These are phyloP conservation scores for Gymnoscopelus braueri DNA, from an alignment of 2,797 vertebrate genomes.

Conservation along the genomic window DNA sequence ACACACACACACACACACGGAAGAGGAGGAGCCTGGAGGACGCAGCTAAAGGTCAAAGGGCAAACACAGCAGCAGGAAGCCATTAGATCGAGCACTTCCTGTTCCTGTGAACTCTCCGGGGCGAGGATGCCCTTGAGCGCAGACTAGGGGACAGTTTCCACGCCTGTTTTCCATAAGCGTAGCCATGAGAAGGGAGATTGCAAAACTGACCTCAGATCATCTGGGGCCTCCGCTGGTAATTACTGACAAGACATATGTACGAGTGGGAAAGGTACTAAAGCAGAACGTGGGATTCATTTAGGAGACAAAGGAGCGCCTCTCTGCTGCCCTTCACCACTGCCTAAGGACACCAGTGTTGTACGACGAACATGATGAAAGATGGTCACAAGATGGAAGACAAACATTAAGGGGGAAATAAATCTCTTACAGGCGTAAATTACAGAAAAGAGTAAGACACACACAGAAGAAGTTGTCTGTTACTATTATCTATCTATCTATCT, in stretches of 20 bases:
- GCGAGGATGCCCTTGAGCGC: neutral
- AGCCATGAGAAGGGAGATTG: neutral
- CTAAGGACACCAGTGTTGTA: neutral
- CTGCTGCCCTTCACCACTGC: neutral
- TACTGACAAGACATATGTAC: slow-evolving; percentile 19
- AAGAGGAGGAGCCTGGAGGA: neutral
- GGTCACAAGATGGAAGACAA: neutral
- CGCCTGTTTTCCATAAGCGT: neutral
- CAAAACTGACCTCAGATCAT: slow-evolving; percentile 1
- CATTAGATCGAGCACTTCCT: slow-evolving; percentile 2
- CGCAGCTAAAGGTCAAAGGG: slow-evolving; percentile 20
- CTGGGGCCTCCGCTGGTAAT: slow-evolving; percentile 5
- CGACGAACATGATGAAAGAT: neutral
- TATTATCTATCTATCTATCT: too few relatives aligned
- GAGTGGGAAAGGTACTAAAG: neutral
- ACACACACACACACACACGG: neutral
- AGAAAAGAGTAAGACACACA: too few relatives aligned
- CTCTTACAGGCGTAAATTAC: too few relatives aligned
- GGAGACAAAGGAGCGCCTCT: neutral
- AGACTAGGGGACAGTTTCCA: neutral
- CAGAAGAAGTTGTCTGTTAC: too few relatives aligned
- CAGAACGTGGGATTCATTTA: neutral
- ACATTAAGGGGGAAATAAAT: too few relatives aligned
- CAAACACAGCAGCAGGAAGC: neutral
- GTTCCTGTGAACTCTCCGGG: neutral